Base-by-base conservation (phyloP, 2,888 invertebrate genomes). In the Drosophila recens region DNA sequence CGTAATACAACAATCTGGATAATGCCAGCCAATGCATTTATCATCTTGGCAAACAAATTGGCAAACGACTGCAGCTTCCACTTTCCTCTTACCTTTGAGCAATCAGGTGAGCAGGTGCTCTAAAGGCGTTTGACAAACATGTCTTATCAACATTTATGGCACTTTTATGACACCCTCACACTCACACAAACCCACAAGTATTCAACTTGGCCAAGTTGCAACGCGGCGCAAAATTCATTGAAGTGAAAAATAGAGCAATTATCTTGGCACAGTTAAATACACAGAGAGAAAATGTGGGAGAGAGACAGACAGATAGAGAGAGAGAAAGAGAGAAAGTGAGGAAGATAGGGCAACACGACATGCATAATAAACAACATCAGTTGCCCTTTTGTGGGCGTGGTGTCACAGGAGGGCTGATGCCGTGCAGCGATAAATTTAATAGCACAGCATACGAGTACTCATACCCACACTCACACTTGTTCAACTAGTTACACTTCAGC, bases 111-210 rank as follows among this genome's bases (percentile, higher is more conserved):
- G 56, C 68, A 68, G 77, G 59, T 77, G 71, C 46, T 56, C 61
- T 10, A 45, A 63, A 59, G 45, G 43, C 54, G 65, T 42, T 52
- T 70, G 72, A 78, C 72, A 84, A 77, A 87, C 87, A 80, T 85
- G 87, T 65, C 85, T 87, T 84, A 84, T 84, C 87, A 84, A 80
- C 87, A 79, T 84, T 84, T 87, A 87, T 84, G 85, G 58, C 80
- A 79, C 73, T 78, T 87, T 84, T 80, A 84, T 73, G 72, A 46
- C 67, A 30, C 58, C 8, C 56, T 17, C 52, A 15, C 59, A 15
- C 45, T 30, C 45, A 63, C 51, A 57, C 49, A 64, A 20, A 30
- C 40, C 30, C 11, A 20, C 11, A 27, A 36, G 57, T 42, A 66
- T 75, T 75, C 65, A 75, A 70, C 68, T 70, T 69, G 62, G 72